A percentile compares a stretch with the other conserved stretches of the same genome.
phyloP scores from a whole-genome alignment of 2,888 invertebrate genomes.

The Trachelus tabidus region DNA sequence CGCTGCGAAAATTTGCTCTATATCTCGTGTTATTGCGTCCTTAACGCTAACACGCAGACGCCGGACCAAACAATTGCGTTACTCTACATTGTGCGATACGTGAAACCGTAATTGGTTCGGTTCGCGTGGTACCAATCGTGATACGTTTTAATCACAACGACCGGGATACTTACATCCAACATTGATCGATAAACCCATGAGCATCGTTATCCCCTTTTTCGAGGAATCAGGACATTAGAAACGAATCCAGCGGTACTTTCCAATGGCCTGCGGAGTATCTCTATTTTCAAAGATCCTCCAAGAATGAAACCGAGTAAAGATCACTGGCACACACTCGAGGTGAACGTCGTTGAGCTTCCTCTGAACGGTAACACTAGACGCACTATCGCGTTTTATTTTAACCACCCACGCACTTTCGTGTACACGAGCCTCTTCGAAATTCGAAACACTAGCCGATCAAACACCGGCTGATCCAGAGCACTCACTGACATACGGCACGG shows the following conservation, averaged over 20 bases:
- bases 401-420: constrained; percentile 2
- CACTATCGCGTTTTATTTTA: neutral
- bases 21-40: neutral
- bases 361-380: neutral
- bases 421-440: neutral
- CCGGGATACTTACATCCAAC: neutral
- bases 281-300: neutral
- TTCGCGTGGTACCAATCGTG: neutral
- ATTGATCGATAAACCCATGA: neutral
- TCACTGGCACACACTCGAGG: neutral
- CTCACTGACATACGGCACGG: neutral
- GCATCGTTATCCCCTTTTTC: neutral
- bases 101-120: neutral
- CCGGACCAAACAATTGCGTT: neutral
- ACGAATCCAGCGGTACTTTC: neutral
- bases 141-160: neutral
- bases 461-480: neutral
- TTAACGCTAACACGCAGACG: neutral
- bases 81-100: neutral
- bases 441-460: neutral
- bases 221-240: neutral
- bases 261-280: neutral
- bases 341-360: neutral
- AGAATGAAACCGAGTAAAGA: neutral
- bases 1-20: neutral